Base-by-base conservation (phyloP, 2,888 invertebrate genomes). In the Oligia strigilis region DNA sequence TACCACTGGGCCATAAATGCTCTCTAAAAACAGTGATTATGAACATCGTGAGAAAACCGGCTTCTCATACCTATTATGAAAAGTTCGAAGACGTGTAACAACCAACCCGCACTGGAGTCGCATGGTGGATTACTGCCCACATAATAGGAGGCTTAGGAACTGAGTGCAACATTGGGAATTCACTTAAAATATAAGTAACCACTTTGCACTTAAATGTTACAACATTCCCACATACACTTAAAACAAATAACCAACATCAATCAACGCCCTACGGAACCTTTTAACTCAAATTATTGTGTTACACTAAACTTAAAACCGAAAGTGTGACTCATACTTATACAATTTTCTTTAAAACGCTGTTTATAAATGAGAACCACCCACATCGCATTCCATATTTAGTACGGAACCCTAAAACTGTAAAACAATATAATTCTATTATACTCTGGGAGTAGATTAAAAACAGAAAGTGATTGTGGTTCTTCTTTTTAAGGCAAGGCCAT, bases 241-340 rank as follows among this genome's bases (percentile, higher is more conserved):
- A 67, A 82, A 86, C 66, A 83, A 86, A 77, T 82, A 58, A 64
- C 71, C 40, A 72, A 49, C 69, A 84, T 77, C 75, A 67, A 73
- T 78, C 75, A 84, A 71, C 72, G 65, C 13, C 77, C 70, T 78
- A 84, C 66, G 60, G 77, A 88, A 86, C 85, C 75, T 81, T 85
- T 74, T 73, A 72, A 64, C 43, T 55, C 58, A 78, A 75, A 55
- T 80, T n/a, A 81, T 86, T 67, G 49, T 81, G 77, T 81, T 83
- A 75, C 46, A 79, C 78, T 81, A 65, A 81, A 75, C 80, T 78
- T 67, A 81, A 87, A 87, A 87, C 71, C 80, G 82, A 87, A 88
- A 89, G 83, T 89, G 87, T 90, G 89, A 90, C 84, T 89, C 84
- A 88, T 81, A 90, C 84, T 85, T 89, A 91, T 89, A 40, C 52